Conservation (phyloP, 2,113 vertebrate species). For the Mirza zaza region DNA sequence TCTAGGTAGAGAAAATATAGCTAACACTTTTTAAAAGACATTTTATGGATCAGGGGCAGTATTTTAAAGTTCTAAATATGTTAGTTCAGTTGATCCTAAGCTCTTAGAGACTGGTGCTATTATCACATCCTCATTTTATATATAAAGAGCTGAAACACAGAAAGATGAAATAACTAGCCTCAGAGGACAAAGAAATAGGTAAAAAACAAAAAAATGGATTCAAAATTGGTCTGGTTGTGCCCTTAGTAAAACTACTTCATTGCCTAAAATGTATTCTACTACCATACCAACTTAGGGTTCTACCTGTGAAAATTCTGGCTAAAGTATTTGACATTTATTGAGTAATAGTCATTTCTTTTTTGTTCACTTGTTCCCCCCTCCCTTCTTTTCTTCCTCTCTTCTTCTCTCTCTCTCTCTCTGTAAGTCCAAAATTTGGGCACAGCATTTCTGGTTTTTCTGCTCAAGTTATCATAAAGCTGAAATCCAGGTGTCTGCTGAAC, state of each 20-base stretch:
- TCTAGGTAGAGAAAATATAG: background rate
- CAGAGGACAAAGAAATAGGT: background rate
- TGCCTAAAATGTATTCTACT: background rate
- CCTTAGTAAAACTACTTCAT: background rate
- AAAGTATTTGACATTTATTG: background rate
- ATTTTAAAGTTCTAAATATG: background rate
- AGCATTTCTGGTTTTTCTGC: background rate
- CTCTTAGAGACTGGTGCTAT: background rate
- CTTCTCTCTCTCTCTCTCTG: no score
- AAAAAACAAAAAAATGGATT: background rate
- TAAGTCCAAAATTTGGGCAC: background rate
- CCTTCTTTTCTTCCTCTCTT: background rate
- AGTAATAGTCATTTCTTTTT: background rate
- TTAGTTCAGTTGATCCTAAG: background rate
- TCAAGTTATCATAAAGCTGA: background rate
- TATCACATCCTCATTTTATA: background rate
- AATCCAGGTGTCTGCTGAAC: background rate
- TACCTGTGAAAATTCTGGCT: background rate
- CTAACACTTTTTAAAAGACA: background rate
- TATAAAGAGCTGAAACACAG: background rate
- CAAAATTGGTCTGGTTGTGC: background rate
- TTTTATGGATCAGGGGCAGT: background rate
- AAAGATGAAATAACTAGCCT: background rate
- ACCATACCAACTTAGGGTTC: background rate
- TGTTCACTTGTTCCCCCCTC: rapidly evolving